A percentile compares a stretch with the other conserved stretches of the same genome.
These are phyloP conservation scores for Thalassarche chlororhynchos DNA, from an alignment of 2,113 vertebrate species.

Conservation along the genomic window DNA sequence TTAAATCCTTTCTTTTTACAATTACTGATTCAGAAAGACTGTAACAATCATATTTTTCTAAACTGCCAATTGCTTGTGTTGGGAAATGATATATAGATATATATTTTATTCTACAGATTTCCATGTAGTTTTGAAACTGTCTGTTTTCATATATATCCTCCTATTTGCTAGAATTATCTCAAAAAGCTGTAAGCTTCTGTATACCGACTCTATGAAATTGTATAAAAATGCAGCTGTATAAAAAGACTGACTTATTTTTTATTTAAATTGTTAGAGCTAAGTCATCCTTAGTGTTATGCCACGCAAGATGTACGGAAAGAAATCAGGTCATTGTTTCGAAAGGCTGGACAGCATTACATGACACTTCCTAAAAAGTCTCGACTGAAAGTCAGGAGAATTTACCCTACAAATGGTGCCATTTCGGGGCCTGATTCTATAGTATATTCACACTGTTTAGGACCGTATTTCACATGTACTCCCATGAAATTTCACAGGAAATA, in stretches of 20 bases:
- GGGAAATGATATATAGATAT: conserved; percentile 58
- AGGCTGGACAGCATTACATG: background rate
- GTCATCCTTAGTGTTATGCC: background rate
- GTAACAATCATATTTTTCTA: conserved; percentile 63
- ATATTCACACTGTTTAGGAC: background rate
- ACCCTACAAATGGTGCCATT: background rate
- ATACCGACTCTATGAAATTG: background rate
- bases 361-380: background rate
- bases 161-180: background rate
- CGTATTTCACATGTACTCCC: background rate
- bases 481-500: background rate
- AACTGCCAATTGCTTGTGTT: conserved; percentile 33
- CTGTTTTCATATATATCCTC: conserved; percentile 1
- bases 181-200: conserved; percentile 24
- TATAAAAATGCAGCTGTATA: background rate
- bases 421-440: background rate
- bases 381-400: background rate
- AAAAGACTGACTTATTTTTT: background rate
- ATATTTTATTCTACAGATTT: conserved; percentile 72
- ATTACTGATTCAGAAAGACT: conserved; percentile 2
- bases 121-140: conserved; percentile 12
- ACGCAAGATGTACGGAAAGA: background rate
- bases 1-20: background rate
- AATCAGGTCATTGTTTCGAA: background rate
- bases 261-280: background rate